These are phyloP conservation scores for Hylaea fasciaria DNA, from an alignment of 2,888 invertebrate species.

Conservation along the genomic window DNA sequence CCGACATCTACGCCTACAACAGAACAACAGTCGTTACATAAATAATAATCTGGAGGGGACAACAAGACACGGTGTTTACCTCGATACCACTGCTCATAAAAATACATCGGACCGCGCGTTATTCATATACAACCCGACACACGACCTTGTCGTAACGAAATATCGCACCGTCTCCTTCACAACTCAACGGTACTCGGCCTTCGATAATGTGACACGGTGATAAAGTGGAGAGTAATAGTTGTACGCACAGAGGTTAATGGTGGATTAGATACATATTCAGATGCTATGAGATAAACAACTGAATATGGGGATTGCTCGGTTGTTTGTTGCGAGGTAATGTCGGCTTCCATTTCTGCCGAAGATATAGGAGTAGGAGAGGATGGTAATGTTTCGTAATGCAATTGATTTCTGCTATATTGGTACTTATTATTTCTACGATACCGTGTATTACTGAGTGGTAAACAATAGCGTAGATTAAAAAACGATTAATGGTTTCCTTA, in stretches of 20 bases:
- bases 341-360: conserved; percentile 13
- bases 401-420: background rate
- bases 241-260: conserved; percentile 23
- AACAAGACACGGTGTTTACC: conserved; percentile 76
- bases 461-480: too few species aligned
- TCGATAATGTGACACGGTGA: conserved; percentile 9
- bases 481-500: too few species aligned
- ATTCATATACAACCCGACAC: conserved; percentile 46
- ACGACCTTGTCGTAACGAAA: conserved; percentile 17
- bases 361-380: conserved; percentile 3
- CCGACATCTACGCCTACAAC: conserved; percentile 42
- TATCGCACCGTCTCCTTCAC: background rate
- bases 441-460: too few species aligned
- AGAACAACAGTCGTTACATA: conserved; percentile 82
- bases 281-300: conserved; percentile 26
- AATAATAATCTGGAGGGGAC: conserved; percentile 72
- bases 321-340: conserved; percentile 21
- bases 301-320: conserved; percentile 20
- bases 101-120: conserved; percentile 57
- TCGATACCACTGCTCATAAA: conserved; percentile 56
- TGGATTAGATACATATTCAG: conserved; percentile 34
- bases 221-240: background rate
- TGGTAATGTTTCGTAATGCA: background rate
- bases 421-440: background rate
- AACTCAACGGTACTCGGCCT: background rate